Evolutionary conservation across 2,113 vertebrate species (phyloP).

Genomic region (Callopanchax toddi): DNA sequence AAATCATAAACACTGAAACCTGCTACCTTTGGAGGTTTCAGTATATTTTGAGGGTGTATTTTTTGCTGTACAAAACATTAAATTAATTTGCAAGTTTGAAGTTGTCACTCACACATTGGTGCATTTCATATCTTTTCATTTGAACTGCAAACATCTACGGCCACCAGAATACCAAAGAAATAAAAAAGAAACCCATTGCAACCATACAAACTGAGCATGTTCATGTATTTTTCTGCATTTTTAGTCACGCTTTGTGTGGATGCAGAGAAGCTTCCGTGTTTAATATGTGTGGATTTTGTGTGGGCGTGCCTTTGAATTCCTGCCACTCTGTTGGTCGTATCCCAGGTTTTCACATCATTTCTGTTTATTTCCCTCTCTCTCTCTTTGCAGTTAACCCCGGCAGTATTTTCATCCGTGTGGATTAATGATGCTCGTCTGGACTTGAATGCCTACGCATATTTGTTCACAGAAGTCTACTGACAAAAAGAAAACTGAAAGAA

Average conservation of each 20-base stretch:
- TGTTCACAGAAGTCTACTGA: constrained; percentile 34
- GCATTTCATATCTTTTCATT: background rate
- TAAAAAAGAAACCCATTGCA: too few species aligned
- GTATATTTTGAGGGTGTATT: background rate
- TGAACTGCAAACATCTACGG: background rate
- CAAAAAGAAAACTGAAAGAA: background rate
- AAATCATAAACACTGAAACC: background rate
- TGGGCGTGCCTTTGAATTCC: constrained; percentile 56
- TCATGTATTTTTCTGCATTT: constrained; percentile 15
- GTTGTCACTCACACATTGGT: background rate
- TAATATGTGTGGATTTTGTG: constrained; percentile 57
- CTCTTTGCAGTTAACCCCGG: constrained; percentile 75
- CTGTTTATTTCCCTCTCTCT: constrained; percentile 42
- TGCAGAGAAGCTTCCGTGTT: constrained; percentile 37
- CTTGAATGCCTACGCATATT: constrained; percentile 31
- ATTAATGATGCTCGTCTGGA: constrained; percentile 46
- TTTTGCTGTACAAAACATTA: too few species aligned
- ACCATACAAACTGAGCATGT: constrained; percentile 12
- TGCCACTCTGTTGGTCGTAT: constrained; percentile 42
- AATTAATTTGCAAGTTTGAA: background rate
- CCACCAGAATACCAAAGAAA: background rate
- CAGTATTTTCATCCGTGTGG: constrained; percentile 42
- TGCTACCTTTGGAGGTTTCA: background rate
- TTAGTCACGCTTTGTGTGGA: constrained; percentile 28
- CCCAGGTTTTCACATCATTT: constrained; percentile 42